A percentile compares a stretch with the other conserved stretches of the same genome.
These are phyloP conservation scores for Discoglossus pictus DNA, from an alignment of 2,797 vertebrate species.

Conservation along the genomic window DNA sequence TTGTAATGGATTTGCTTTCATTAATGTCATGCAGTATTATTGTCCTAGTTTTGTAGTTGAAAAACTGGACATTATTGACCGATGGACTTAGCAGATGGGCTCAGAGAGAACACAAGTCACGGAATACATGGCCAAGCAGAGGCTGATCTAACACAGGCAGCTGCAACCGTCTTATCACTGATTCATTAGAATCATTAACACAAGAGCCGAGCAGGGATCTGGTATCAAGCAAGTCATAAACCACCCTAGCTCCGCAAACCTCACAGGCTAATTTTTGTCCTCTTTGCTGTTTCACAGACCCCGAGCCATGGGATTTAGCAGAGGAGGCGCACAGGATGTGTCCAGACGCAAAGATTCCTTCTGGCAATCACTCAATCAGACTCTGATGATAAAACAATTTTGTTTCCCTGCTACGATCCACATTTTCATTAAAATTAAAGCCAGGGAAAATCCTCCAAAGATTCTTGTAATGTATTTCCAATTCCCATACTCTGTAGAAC, in stretches of 20 bases:
- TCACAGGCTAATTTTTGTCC: conserved; percentile 58
- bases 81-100: conserved; percentile 10
- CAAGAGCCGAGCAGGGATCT: conserved; percentile 50
- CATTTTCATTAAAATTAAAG: conserved; percentile 64
- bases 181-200: conserved; percentile 50
- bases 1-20: too few species aligned
- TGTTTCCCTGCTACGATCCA: conserved; percentile 48
- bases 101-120: conserved; percentile 38
- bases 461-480: conserved; percentile 55
- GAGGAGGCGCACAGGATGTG: conserved; percentile 29
- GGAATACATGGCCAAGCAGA: conserved; percentile 29
- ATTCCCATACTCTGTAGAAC: conserved; percentile 44
- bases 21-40: too few species aligned
- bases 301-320: conserved; percentile 57
- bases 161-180: conserved; percentile 34
- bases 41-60: conserved; percentile 6
- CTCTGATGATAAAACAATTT: conserved; percentile 60
- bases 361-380: conserved; percentile 55
- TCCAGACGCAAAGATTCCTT: conserved; percentile 39
- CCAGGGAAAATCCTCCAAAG: conserved; percentile 54
- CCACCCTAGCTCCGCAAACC: conserved; percentile 38
- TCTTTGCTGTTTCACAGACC: conserved; percentile 54
- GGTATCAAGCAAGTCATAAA: conserved; percentile 30
- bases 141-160: conserved; percentile 15
- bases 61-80: too few species aligned